Evolutionary conservation across 1,140 invertebrate species (phyloP).

Genomic region (Penaeus chinensis): DNA sequence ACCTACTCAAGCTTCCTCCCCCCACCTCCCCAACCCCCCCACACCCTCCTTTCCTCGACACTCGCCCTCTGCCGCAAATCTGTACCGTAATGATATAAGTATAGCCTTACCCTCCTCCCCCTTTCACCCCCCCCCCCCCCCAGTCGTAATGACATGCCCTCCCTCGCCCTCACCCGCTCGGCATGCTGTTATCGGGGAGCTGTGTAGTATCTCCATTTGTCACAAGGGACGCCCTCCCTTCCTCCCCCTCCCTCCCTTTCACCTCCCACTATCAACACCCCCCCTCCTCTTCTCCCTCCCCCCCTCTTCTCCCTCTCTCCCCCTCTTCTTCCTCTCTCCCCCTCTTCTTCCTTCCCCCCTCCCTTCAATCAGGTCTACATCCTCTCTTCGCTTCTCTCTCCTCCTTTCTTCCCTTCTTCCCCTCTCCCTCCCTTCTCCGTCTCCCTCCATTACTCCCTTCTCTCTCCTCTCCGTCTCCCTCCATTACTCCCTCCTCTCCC

Average conservation of each 20-base stretch:
- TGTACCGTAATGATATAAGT: background rate
- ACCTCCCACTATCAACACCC: background rate
- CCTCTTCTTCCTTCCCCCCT: background rate
- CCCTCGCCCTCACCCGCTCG: no score
- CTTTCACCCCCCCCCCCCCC: background rate
- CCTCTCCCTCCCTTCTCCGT: background rate
- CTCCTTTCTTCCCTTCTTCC: background rate
- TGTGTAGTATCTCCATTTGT: no score
- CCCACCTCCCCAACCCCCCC: no score
- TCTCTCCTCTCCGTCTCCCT: background rate
- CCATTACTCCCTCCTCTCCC: slow-evolving; percentile 1
- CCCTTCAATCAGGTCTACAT: background rate
- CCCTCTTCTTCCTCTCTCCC: background rate
- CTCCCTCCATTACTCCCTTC: background rate
- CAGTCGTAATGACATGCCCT: background rate
- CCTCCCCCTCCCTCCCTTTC: background rate
- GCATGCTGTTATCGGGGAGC: no score
- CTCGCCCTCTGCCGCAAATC: no score
- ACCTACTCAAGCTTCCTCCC: no score
- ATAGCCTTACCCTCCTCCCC: background rate
- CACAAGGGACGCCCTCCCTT: background rate
- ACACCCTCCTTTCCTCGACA: background rate
- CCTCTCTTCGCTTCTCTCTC: background rate
- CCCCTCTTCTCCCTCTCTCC: background rate
- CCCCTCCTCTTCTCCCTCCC: background rate